Conservation (phyloP, 2,113 vertebrate genomes). For the Nestor notabilis region DNA sequence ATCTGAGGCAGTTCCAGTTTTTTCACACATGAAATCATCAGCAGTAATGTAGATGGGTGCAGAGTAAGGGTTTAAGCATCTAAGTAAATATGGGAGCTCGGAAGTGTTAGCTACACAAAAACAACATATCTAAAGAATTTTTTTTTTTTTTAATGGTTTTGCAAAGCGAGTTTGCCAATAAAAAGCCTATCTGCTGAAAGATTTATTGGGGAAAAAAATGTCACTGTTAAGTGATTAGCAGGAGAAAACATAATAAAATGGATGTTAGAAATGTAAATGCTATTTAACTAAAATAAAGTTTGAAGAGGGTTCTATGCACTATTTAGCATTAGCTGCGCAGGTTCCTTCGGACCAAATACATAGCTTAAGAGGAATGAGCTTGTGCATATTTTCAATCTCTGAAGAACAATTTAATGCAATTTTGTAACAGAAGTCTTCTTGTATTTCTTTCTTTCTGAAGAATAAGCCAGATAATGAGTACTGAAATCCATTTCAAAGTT, state of each 20-base stretch:
- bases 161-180: neutral
- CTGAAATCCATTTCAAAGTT: neutral
- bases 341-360: neutral
- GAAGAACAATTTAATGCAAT: neutral
- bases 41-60: neutral
- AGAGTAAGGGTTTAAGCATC: neutral
- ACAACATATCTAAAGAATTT: fast-evolving
- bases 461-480: neutral
- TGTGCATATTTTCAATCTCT: neutral
- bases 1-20: neutral
- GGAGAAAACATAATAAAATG: neutral
- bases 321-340: neutral
- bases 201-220: neutral
- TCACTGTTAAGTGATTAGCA: neutral
- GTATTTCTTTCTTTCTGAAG: neutral
- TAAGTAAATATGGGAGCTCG: neutral
- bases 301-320: neutral
- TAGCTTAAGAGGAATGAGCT: neutral
- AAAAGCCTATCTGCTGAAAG: neutral
- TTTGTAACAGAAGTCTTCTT: neutral
- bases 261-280: neutral
- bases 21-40: neutral
- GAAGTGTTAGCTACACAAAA: neutral
- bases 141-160: neutral
- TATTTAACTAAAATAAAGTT: neutral